Percentiles rank a stretch among this genome's conserved stretches.
Conservation (phyloP, 2,113 vertebrate species). For the Indri indri region DNA sequence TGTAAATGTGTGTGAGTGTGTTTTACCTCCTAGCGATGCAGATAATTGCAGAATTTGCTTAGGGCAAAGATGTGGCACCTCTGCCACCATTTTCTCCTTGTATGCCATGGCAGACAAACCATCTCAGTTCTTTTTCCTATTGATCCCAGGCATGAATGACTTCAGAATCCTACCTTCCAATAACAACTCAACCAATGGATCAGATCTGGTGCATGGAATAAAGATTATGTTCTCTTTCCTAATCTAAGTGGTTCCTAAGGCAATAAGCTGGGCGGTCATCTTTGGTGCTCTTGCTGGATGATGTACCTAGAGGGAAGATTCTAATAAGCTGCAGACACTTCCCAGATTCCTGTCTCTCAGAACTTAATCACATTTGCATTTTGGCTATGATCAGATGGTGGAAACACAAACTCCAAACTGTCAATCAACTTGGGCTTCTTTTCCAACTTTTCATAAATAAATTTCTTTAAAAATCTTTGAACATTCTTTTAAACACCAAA, state of each 20-base stretch:
- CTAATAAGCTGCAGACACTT: constrained; percentile 67
- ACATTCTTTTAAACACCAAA: constrained; percentile 53
- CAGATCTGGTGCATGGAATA: not conserved
- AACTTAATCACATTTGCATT: constrained; percentile 79
- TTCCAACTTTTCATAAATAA: constrained; percentile 75
- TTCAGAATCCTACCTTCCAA: not conserved
- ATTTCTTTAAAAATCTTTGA: constrained; percentile 68
- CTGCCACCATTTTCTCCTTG: not conserved
- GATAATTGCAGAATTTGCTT: constrained; percentile 36
- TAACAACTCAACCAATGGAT: not conserved
- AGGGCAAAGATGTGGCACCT: not conserved
- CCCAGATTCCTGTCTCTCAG: constrained; percentile 75
- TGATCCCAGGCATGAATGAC: not conserved
- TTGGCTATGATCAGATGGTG: constrained; percentile 75
- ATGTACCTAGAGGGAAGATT: constrained; percentile 44
- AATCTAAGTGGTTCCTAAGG: not conserved
- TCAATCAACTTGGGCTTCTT: constrained; percentile 77
- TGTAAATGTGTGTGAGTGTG: not conserved
- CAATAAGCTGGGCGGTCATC: not conserved
- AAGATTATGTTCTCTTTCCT: constrained; percentile 8
- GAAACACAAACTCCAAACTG: constrained; percentile 77
- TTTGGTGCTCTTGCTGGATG: constrained; percentile 5
- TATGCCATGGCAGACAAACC: not conserved
- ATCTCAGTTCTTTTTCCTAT: not conserved
- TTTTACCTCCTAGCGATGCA: constrained; percentile 6